A percentile compares a stretch with the other conserved stretches of the same genome.
Evolutionary conservation across 2,113 vertebrate genomes (phyloP).

Genomic region (Peromyscus polionotus): DNA sequence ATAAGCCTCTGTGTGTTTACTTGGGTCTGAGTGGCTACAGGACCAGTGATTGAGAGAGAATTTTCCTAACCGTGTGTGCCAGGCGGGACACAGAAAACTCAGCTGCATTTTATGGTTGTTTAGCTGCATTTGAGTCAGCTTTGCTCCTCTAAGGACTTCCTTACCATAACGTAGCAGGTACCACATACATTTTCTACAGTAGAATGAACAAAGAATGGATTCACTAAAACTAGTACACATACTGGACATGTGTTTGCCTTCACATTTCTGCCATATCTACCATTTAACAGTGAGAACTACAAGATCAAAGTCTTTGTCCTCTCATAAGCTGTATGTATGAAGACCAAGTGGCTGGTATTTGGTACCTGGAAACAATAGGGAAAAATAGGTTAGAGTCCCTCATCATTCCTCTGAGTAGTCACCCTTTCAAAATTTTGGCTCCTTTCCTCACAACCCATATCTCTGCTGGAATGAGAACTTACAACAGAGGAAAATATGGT

Average conservation of each 20-base stretch:
- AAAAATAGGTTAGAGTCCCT: neutral
- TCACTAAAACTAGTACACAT: neutral
- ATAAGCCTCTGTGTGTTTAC: too few species aligned
- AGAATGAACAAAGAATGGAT: neutral
- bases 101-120: too few species aligned
- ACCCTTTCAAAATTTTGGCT: neutral
- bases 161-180: neutral
- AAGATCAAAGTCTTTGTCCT: neutral
- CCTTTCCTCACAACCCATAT: neutral
- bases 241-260: neutral
- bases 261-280: neutral
- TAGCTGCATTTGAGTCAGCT: too few species aligned
- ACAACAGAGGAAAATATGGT: neutral
- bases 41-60: too few species aligned
- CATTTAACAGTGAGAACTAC: neutral
- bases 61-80: too few species aligned
- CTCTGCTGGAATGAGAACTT: neutral
- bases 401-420: neutral
- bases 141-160: neutral
- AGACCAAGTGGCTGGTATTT: neutral
- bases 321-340: neutral
- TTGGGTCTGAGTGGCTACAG: too few species aligned
- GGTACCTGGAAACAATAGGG: neutral
- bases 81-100: too few species aligned
- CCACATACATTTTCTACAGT: fast-evolving